A percentile compares a stretch with the other conserved stretches of the same genome.
These are phyloP conservation scores for Proales similis DNA, from an alignment of 1,140 invertebrate genomes.

Conservation along the genomic window DNA sequence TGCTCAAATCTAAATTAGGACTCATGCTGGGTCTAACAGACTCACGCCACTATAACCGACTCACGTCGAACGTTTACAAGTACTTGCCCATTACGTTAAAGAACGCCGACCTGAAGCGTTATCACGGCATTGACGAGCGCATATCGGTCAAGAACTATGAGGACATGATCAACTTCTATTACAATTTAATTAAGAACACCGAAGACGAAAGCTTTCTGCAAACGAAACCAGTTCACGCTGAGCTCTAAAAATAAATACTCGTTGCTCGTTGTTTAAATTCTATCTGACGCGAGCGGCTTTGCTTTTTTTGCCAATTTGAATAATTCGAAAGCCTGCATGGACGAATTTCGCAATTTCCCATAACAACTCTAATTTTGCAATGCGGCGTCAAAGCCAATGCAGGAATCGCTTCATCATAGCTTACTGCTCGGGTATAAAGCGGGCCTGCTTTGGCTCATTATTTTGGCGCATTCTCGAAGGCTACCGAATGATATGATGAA, in stretches of 20 bases:
- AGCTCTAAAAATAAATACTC: slow-evolving; percentile 22
- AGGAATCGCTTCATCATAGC: too few relatives aligned
- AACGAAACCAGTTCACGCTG: not conserved
- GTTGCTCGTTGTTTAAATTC: too few relatives aligned
- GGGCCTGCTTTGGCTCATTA: too few relatives aligned
- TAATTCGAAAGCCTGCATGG: too few relatives aligned
- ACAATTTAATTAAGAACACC: slow-evolving; percentile 56
- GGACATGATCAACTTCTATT: slow-evolving; percentile 56
- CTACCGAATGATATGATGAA: too few relatives aligned
- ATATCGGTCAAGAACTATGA: slow-evolving; percentile 56
- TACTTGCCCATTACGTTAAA: slow-evolving; percentile 55
- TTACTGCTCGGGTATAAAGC: too few relatives aligned
- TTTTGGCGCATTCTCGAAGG: too few relatives aligned
- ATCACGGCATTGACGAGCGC: slow-evolving; percentile 59
- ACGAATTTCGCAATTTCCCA: too few relatives aligned
- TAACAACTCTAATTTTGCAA: too few relatives aligned
- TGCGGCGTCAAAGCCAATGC: too few relatives aligned
- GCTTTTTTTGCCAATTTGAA: too few relatives aligned
- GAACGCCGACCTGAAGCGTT: slow-evolving; percentile 48
- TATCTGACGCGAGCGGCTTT: too few relatives aligned
- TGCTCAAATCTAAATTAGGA: slow-evolving; percentile 44
- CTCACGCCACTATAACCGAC: slow-evolving; percentile 54
- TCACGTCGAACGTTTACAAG: slow-evolving; percentile 56
- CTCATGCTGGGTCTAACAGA: slow-evolving; percentile 58
- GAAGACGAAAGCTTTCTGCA: slow-evolving; percentile 41